Percentiles rank a stretch among this genome's conserved stretches.
phyloP scores from a whole-genome alignment of 1,140 invertebrate species.

The Drosophila prosaltans region DNA sequence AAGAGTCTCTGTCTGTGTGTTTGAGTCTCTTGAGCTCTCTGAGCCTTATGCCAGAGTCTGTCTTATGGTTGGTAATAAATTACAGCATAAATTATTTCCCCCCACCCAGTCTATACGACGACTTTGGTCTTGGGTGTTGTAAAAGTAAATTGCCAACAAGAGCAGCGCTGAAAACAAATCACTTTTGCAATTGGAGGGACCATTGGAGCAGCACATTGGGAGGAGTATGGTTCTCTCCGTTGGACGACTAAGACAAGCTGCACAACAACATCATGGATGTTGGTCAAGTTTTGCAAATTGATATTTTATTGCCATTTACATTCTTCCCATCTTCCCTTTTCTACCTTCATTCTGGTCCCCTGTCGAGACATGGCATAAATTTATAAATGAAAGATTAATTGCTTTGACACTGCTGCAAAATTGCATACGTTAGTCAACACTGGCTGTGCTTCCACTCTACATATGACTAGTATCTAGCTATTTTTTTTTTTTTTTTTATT shows the following conservation, averaged over 20 bases:
- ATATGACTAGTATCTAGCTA: not conserved
- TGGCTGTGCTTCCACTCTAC: not conserved
- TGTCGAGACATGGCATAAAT: conserved; percentile 36
- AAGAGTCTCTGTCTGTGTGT: not conserved
- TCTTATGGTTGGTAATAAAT: conserved; percentile 50
- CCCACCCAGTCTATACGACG: not conserved
- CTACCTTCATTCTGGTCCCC: conserved; percentile 12
- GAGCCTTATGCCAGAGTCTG: not conserved
- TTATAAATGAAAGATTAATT: conserved; percentile 60
- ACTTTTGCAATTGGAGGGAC: conserved; percentile 52
- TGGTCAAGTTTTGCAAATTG: conserved; percentile 59
- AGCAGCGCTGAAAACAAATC: conserved; percentile 52
- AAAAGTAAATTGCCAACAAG: conserved; percentile 55
- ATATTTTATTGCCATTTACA: conserved; percentile 65
- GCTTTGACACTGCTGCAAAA: conserved; percentile 29
- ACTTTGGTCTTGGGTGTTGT: conserved; percentile 47
- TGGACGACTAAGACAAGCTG: not conserved
- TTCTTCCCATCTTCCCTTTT: conserved; percentile 21
- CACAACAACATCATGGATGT: conserved; percentile 9
- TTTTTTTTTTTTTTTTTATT: not conserved
- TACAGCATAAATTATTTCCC: conserved; percentile 59
- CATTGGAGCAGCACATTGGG: not conserved
- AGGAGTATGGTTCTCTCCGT: not conserved
- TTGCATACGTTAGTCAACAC: conserved; percentile 12
- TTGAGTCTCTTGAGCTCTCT: too few species aligned